phyloP scores from a whole-genome alignment of 2,113 vertebrate genomes.

The Daphoenositta chrysoptera region DNA sequence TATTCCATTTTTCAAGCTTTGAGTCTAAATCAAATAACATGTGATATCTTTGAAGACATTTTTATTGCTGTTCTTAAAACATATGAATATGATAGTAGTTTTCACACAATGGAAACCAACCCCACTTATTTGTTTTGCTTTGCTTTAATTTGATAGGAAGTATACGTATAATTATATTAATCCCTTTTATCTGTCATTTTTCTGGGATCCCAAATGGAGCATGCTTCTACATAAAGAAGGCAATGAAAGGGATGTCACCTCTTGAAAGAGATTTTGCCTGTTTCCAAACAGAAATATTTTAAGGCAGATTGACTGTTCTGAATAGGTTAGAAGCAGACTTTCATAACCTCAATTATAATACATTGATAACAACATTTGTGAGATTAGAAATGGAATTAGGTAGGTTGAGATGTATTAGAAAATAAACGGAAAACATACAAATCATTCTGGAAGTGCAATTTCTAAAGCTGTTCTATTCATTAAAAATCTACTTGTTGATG shows the following conservation, averaged over 20 bases:
- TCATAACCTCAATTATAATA: conserved; percentile 10
- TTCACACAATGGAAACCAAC: not conserved
- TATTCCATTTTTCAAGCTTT: conserved; percentile 47
- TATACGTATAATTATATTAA: not conserved
- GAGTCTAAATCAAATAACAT: conserved; percentile 55
- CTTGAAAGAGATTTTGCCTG: not conserved
- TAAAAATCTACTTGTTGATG: not conserved
- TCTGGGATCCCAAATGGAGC: not conserved
- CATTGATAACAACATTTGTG: not conserved
- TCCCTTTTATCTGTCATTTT: conserved; percentile 12
- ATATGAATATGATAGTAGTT: conserved; percentile 2
- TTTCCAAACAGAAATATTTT: conserved; percentile 11
- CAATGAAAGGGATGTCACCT: not conserved
- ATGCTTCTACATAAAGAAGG: not conserved
- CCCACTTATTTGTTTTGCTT: conserved; percentile 24
- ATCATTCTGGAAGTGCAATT: not conserved
- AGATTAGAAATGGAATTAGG: not conserved
- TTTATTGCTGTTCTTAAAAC: conserved; percentile 31
- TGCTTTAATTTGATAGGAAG: conserved; percentile 17
- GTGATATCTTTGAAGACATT: conserved; percentile 11
- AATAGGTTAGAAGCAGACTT: not conserved
- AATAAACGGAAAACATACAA: not conserved
- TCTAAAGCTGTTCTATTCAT: not conserved
- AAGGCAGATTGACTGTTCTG: not conserved
- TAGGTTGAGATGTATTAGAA: not conserved